A percentile compares a stretch with the other conserved stretches of the same genome.
phyloP scores from a whole-genome alignment of 2,888 invertebrate species.

The Stenodera caucasica region DNA sequence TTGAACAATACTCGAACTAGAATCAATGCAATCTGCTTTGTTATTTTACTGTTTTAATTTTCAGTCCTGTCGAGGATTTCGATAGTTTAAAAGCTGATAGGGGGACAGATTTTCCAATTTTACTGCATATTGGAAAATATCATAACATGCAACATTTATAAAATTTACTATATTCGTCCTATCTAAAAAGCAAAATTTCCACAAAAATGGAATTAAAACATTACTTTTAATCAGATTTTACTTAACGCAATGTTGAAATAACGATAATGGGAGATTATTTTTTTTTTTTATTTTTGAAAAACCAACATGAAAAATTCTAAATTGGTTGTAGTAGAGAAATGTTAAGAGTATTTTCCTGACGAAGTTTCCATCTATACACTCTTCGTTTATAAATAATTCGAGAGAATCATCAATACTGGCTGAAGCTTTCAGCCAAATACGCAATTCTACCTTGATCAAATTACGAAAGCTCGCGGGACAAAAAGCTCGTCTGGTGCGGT shows the following conservation, averaged over 20 bases:
- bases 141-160: constrained; percentile 15
- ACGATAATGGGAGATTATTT: no score
- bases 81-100: constrained; percentile 23
- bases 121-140: constrained; percentile 29
- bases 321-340: no score
- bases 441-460: constrained; percentile 49
- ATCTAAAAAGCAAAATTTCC: not conserved
- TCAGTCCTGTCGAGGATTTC: constrained; percentile 28
- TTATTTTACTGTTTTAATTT: constrained; percentile 40
- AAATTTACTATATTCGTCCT: constrained; percentile 6
- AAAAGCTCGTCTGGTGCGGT: constrained; percentile 27
- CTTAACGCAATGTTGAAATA: not conserved
- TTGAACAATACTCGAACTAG: not conserved
- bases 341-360: constrained; percentile 30
- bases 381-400: constrained; percentile 51
- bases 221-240: not conserved
- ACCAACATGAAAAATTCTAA: constrained; percentile 17
- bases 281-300: no score
- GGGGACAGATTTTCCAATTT: constrained; percentile 21
- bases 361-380: constrained; percentile 49
- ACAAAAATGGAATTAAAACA: constrained; percentile 9
- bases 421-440: constrained; percentile 47
- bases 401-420: constrained; percentile 47
- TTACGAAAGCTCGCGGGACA: constrained; percentile 46
- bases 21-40: constrained; percentile 23